A percentile compares a stretch with the other conserved stretches of the same genome.
These are phyloP conservation scores for Zoanthus solanderi DNA, from an alignment of 92 coral and sea anemone genomes.

Conservation along the genomic window DNA sequence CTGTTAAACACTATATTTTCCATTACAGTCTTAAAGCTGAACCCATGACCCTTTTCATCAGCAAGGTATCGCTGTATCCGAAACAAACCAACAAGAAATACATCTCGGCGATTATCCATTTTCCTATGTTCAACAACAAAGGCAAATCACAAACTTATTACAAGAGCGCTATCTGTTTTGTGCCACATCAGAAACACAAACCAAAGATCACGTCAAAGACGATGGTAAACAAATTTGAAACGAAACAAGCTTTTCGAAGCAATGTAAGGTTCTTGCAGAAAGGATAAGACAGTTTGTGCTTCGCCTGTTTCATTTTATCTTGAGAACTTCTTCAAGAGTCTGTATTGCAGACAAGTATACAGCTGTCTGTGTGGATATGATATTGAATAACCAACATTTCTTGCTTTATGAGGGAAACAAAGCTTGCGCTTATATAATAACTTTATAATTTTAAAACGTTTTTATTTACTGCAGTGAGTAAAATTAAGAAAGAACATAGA, in stretches of 20 bases:
- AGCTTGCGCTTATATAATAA: too few species aligned
- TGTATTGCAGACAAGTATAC: not conserved
- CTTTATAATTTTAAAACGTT: too few species aligned
- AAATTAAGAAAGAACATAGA: too few species aligned
- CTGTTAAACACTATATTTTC: constrained; percentile 65
- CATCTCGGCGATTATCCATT: constrained; percentile 73
- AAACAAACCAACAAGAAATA: constrained; percentile 62
- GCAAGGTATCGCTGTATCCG: constrained; percentile 76
- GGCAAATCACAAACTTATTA: constrained; percentile 58
- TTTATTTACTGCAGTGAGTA: too few species aligned
- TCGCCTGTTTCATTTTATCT: constrained; percentile 60
- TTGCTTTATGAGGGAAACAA: not conserved
- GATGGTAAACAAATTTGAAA: constrained; percentile 57
- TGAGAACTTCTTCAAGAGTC: not conserved
- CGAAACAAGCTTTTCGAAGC: constrained; percentile 56
- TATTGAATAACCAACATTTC: not conserved
- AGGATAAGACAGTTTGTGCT: constrained; percentile 47
- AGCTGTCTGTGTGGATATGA: not conserved
- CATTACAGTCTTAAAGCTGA: constrained; percentile 68
- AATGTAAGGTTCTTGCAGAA: constrained; percentile 67
- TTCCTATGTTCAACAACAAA: constrained; percentile 70
- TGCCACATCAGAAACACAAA: constrained; percentile 69
- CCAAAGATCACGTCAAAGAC: constrained; percentile 47
- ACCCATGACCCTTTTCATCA: constrained; percentile 59
- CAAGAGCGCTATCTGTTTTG: constrained; percentile 70